Evolutionary conservation across 2,113 vertebrate genomes (phyloP), one percentile per base, ranked within the genome.

Genomic region (Poecilia latipinna): DNA sequence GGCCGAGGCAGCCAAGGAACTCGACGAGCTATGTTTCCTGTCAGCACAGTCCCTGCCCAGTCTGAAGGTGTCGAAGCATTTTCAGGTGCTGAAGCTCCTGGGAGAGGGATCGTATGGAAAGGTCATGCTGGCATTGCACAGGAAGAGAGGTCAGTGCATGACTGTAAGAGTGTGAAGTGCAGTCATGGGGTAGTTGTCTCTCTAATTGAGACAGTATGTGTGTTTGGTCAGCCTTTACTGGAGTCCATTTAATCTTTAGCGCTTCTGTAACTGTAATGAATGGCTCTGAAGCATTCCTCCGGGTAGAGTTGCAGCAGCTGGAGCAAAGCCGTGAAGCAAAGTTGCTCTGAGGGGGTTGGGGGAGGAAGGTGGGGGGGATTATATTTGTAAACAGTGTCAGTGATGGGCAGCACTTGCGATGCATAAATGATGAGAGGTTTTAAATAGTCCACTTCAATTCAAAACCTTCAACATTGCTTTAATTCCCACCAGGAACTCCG

Each of bases 91-190:
- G 77, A 96, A 94, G 75, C 94, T 95, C 67, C 91, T 98, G 32
- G 97, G 97, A 65, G 93, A 96, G 0, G 97, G 97, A 33, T 96
- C 96, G 12, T 98, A 98, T 0, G 97, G 97, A 61, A 95, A 95
- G 0, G 96, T 98, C 83, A 94, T 98, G 89, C 88, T 97, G 17
- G 96, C 96, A 0, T 91, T 96, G 48, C 96, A 96, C 88, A 95
- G 81, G 70, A 94, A 91, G 67, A 94, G 92, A 93, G 96, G 96
- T 97, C 7, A 67, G 86, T 88, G 31, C 32, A 61, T 22, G 22
- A 54, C 51, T 24, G 17, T 8, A 54, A n/a, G 24, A 57, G 8
- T 57, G 22, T 57, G 10, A 57, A 57, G 22, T 57, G 11, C 24
- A 57, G 24, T 0, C 29, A n/a, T n/a, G 24, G 44, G 4, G 15